Percentiles rank a stretch among this genome's conserved stretches.
phyloP scores from a whole-genome alignment of 1,140 invertebrate species.

The Papilio dardanus region DNA sequence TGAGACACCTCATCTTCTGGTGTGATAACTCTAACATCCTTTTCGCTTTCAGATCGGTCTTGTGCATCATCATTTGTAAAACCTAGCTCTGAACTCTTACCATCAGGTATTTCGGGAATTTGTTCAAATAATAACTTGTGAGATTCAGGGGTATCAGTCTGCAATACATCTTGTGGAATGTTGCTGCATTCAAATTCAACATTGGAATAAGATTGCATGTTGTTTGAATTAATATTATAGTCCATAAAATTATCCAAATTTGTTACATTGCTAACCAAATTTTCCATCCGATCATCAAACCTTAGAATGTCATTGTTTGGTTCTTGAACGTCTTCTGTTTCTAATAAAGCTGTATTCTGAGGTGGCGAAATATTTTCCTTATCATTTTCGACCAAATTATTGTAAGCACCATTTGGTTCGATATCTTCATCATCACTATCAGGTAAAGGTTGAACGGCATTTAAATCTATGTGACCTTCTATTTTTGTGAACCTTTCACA shows the following conservation, averaged over 20 bases:
- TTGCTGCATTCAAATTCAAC: slow-evolving; percentile 64
- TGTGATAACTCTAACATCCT: slow-evolving; percentile 60
- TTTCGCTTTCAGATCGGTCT: slow-evolving; percentile 71
- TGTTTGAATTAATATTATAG: slow-evolving; percentile 60
- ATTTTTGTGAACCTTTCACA: slow-evolving; percentile 74
- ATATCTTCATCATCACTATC: slow-evolving; percentile 83
- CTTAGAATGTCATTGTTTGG: slow-evolving; percentile 74
- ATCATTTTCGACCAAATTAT: slow-evolving; percentile 53
- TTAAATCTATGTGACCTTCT: slow-evolving; percentile 82
- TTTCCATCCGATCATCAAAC: slow-evolving; percentile 59
- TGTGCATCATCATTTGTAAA: slow-evolving; percentile 70
- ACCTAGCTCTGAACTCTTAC: slow-evolving; percentile 76
- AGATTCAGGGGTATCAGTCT: slow-evolving; percentile 78
- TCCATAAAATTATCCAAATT: slow-evolving; percentile 66
- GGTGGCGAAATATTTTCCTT: slow-evolving; percentile 72
- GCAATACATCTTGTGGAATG: slow-evolving; percentile 61
- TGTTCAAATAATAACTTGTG: slow-evolving; percentile 78
- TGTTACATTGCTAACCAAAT: slow-evolving; percentile 49
- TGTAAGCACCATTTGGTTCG: slow-evolving; percentile 63
- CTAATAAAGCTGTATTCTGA: slow-evolving; percentile 51
- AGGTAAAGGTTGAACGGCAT: slow-evolving; percentile 85
- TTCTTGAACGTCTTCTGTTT: slow-evolving; percentile 50
- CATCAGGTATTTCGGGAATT: slow-evolving; percentile 79
- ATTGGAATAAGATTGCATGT: slow-evolving; percentile 65
- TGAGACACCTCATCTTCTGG: slow-evolving; percentile 67